Conservation (phyloP, 2,888 invertebrate genomes). For the Gibbula magus region DNA sequence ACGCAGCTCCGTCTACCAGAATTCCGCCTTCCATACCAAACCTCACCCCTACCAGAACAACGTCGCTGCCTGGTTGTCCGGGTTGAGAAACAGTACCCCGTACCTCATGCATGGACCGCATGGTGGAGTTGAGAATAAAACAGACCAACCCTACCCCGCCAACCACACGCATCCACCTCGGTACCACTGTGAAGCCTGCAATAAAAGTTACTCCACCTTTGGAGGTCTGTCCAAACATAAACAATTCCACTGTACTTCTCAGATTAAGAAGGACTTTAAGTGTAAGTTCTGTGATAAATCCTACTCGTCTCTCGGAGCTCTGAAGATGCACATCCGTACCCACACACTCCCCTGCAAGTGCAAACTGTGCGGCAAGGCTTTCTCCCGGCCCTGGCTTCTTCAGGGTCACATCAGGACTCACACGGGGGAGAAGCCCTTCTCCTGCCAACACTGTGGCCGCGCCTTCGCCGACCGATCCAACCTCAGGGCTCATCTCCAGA, state of each 20-base stretch:
- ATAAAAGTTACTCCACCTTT: constrained; percentile 94
- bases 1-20: constrained; percentile 26
- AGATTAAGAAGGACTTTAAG: constrained; percentile 90
- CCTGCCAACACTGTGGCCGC: constrained; percentile 94
- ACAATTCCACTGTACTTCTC: constrained; percentile 91
- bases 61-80: constrained; percentile 32
- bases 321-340: constrained; percentile 99
- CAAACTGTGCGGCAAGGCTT: constrained; percentile 95
- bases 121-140: not conserved
- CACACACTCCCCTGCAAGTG: constrained; percentile 99
- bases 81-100: constrained; percentile 20
- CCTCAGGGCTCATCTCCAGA: constrained; percentile 95
- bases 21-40: constrained; percentile 3
- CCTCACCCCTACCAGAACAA: constrained; percentile 11
- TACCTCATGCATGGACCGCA: not conserved
- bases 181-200: constrained; percentile 86
- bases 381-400: constrained; percentile 96
- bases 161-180: constrained; percentile 29
- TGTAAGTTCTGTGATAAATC: constrained; percentile 98
- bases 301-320: constrained; percentile 94
- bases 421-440: constrained; percentile 98
- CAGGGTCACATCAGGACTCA: constrained; percentile 98
- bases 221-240: constrained; percentile 95
- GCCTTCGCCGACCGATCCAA: constrained; percentile 98
- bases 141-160: not conserved